Evolutionary conservation across 2,888 invertebrate species (phyloP), one percentile per base, ranked within the genome.

Genomic region (Drosophila mayaguana): DNA sequence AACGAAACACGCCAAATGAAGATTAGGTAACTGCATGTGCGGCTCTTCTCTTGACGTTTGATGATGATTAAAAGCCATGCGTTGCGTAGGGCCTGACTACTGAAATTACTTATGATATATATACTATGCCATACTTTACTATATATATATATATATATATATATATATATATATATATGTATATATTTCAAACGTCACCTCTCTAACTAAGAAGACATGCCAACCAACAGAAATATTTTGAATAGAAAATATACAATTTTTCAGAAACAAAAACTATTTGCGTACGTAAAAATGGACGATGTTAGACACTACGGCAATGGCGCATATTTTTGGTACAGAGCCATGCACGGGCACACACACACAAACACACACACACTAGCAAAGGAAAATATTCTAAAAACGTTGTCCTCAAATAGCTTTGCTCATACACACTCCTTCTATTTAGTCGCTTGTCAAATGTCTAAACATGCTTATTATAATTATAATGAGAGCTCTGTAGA

Each of bases 191-290:
- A 80, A 78, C 72, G 83, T 80, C 83, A 74, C 81, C 60, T 64
- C 75, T 76, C 80, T 82, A 53, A 53, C 53, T 53, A 38, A 53
- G 48, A 81, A 81, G 54, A 81, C 76, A 71, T 81, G 82, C 79
- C 82, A 82, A 73, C 65, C 82, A 82, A 75, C 63, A 71, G 40
- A 78, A 65, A 67, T 55, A 56, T 60, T 74, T 71, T 73, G 68
- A 72, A 53, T 76, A 77, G 69, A 80, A 77, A 82, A 81, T 81
- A 81, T 78, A 80, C 79, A 80, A 80, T 81, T 80, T 78, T 80
- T 77, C 67, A 74, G 80, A 81, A 50, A 81, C 83, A 81, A 81
- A 81, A 81, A 82, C 81, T 81, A 81, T 81, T 81, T 81, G 83
- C 81, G 80, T 81, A 81, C 83, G 67, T 76, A 70, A 79, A 78